Evolutionary conservation across 2,797 vertebrate species (phyloP).

Genomic region (Cossypha dichroa): DNA sequence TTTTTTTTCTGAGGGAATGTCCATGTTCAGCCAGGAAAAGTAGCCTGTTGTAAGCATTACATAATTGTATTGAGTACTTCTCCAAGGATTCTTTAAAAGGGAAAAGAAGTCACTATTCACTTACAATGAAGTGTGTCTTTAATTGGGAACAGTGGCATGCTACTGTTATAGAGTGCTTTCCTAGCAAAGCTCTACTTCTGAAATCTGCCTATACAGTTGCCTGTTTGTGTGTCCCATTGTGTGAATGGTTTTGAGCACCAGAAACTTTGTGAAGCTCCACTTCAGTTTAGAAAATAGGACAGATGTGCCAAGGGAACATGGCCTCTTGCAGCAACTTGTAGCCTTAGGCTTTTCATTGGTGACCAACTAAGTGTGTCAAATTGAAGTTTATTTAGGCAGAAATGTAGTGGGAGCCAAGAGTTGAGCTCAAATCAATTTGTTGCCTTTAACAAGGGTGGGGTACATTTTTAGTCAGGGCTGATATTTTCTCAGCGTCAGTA

Average conservation of each 20-base stretch:
- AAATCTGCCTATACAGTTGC: background rate
- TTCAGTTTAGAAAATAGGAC: background rate
- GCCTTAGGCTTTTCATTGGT: background rate
- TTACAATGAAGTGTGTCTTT: background rate
- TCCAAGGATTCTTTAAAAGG: background rate
- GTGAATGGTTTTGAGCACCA: background rate
- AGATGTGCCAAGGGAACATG: background rate
- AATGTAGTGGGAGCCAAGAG: background rate
- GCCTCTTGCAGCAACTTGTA: background rate
- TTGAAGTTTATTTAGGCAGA: background rate
- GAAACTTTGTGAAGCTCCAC: background rate
- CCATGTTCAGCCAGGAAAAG: background rate
- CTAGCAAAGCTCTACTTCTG: background rate
- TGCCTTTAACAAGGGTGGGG: slow-evolving; percentile 29
- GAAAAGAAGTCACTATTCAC: background rate
- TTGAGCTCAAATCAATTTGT: background rate
- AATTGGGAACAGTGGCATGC: background rate
- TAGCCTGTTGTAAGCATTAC: background rate
- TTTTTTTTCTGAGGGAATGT: background rate
- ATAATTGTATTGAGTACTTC: background rate
- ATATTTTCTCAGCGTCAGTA: slow-evolving; percentile 16
- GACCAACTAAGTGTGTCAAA: background rate
- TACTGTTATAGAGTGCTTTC: background rate
- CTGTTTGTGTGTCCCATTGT: background rate
- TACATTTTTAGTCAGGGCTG: background rate